Evolutionary conservation across 2,113 vertebrate genomes (phyloP), one percentile per base, ranked within the genome.

Genomic region (Oreochromis aureus): DNA sequence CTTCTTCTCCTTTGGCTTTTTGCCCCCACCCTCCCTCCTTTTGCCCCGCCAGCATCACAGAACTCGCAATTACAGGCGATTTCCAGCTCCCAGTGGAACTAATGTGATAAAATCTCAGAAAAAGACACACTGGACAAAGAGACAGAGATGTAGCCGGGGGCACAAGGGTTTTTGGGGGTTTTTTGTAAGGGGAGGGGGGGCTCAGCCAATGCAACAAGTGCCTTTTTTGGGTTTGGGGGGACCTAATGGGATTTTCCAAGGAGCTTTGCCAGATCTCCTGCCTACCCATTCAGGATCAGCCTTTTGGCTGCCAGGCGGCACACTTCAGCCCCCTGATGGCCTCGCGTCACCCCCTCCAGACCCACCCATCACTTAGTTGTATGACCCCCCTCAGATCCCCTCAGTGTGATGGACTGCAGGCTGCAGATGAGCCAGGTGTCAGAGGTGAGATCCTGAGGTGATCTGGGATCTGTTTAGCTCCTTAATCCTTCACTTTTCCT

Each of bases 161-260:
- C 80, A 81, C 80, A 66, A 34, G 6, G 53, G 53, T 13, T 69
- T 7, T 44, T 3, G 24, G 3, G 3, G 22, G 11, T 12, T n/a
- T n/a, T n/a, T n/a, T 10, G 10, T 8, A 34, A 85, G 3, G 66
- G 56, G 81, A 88, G 89, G 36, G 18, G 91, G 91, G 80, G 63
- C 84, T 94, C 89, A 91, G 93, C 88, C 86, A 88, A 94, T 90
- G 95, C 93, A 95, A 93, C 93, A 95, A 95, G 95, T 95, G 91
- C 89, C 93, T 94, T 95, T 95, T 86, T 61, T n/a, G 58, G 36
- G 12, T 51, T 79, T 41, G 32, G 9, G 71, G 85, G 34, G 30
- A 8, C 59, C 94, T 97, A 97, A 97, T 96, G 89, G 95, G 96
- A 97, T 97, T 97, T 96, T 96, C 92, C 87, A 87, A 93, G 95